phyloP scores from a whole-genome alignment of 1,140 invertebrate genomes.

The Drosophila willistoni region DNA sequence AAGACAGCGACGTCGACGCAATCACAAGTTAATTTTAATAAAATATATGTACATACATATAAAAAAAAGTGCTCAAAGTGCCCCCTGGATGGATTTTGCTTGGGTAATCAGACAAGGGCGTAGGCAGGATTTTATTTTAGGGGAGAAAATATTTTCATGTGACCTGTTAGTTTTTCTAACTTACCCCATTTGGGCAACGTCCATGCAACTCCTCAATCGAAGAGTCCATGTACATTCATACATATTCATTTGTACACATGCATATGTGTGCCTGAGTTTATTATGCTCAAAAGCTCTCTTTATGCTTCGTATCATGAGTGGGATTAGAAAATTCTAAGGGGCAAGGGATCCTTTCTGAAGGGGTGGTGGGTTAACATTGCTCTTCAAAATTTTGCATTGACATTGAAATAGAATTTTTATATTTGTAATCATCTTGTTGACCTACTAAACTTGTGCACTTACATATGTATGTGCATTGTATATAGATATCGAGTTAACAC shows the following conservation, averaged over 20 bases:
- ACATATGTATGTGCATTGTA: too few species aligned
- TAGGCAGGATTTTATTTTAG: background rate
- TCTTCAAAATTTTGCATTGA: too few species aligned
- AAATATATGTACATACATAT: background rate
- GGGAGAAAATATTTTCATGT: background rate
- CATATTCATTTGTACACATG: background rate
- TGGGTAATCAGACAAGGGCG: slow-evolving; percentile 5
- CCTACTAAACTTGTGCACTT: too few species aligned
- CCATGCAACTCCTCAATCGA: background rate
- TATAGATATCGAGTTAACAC: background rate
- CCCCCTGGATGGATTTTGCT: slow-evolving; percentile 2
- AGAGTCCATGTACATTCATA: background rate
- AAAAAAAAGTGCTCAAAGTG: slow-evolving; percentile 7
- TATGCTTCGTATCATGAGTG: background rate
- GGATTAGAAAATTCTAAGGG: background rate
- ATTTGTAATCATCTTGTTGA: too few species aligned
- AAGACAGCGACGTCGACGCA: slow-evolving; percentile 4
- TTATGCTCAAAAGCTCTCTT: background rate
- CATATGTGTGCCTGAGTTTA: background rate
- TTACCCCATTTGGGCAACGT: background rate
- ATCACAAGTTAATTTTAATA: slow-evolving; percentile 12
- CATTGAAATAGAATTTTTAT: too few species aligned
- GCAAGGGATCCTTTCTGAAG: background rate
- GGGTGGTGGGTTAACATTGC: background rate
- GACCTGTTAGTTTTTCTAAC: too few species aligned